Evolutionary conservation across 2,888 invertebrate species (phyloP), one percentile per base, ranked within the genome.

Genomic region (Psylliodes chrysocephalus): DNA sequence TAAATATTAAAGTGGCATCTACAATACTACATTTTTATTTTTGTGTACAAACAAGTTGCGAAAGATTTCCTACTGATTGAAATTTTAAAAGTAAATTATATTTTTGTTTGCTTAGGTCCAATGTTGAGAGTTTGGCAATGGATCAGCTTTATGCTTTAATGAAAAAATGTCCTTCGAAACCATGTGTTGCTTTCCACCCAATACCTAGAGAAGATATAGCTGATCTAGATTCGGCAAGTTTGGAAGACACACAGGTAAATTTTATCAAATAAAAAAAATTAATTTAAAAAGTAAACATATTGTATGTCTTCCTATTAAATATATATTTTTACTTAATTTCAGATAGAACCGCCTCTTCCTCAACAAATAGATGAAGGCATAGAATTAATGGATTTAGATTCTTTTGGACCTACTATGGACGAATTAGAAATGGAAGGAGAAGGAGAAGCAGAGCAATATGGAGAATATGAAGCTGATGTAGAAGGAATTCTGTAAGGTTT

Each of bases 181-280:
- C 46, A 3, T 46, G 46, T 14, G 46, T 46, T 22, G 19, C 22
- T 25, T n/a, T 46, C 14, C 46, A 46, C 22, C 46, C 46, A 25
- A 19, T 22, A 17, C 46, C 46, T 5, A 22, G 10, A 22, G 8
- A 10, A 7, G 46, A 46, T 8, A 73, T 82, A 2, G 78, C 78
- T 2, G 82, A 83, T 75, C 74, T 88, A 78, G 87, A 88, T 75
- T 87, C 87, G 22, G 86, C 88, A 18, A 87, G 86, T 75, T 83
- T 88, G 69, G 87, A 87, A 42, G 87, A 87, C 76, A 88, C 88
- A 51, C 87, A 88, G 75, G 84, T 86, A 72, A 25, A 17, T 28
- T 46, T 2, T 22, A 4, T 4, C 22, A 4, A 22, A 2, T 22
- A 22, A 22, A 4, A 2, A 22, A 6, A 2, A 22, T 2, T 4